These are phyloP conservation scores for Agrotis clavis DNA, from an alignment of 2,888 invertebrate genomes.

Conservation along the genomic window DNA sequence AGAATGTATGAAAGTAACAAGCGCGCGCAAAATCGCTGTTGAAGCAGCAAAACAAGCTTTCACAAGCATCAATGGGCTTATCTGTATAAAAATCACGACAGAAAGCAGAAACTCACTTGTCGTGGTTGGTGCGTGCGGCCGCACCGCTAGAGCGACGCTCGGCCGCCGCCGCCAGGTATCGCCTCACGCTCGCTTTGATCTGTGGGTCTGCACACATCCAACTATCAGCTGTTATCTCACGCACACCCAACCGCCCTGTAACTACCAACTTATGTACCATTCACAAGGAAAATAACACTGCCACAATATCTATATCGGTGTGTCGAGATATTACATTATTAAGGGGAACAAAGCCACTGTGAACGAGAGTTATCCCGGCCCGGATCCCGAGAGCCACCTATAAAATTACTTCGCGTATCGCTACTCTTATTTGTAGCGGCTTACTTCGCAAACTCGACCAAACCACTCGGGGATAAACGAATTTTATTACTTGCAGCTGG, in stretches of 20 bases:
- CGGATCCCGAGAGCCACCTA: conserved; percentile 82
- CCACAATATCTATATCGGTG: conserved; percentile 40
- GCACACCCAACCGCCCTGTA: conserved; percentile 57
- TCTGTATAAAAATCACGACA: conserved; percentile 57
- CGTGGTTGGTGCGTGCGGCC: conserved; percentile 81
- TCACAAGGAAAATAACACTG: conserved; percentile 43
- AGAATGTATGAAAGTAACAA: conserved; percentile 55
- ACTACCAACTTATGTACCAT: conserved; percentile 47
- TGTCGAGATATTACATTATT: conserved; percentile 75
- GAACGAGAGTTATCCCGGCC: conserved; percentile 75
- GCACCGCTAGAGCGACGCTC: conserved; percentile 82
- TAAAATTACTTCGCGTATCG: conserved; percentile 81
- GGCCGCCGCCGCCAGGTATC: conserved; percentile 92
- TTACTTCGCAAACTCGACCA: conserved; percentile 79
- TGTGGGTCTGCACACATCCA: conserved; percentile 94
- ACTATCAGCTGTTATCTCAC: conserved; percentile 61
- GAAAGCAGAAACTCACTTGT: conserved; percentile 81
- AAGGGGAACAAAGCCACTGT: conserved; percentile 79
- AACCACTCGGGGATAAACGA: conserved; percentile 81
- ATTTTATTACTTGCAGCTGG: conserved; percentile 82
- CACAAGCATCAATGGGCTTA: conserved; percentile 64
- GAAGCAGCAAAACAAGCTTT: conserved; percentile 62
- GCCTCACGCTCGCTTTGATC: conserved; percentile 95
- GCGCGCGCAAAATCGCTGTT: conserved; percentile 53
- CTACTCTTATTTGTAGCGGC: conserved; percentile 82